phyloP scores from a whole-genome alignment of 2,888 invertebrate genomes.

The Brenthis ino region DNA sequence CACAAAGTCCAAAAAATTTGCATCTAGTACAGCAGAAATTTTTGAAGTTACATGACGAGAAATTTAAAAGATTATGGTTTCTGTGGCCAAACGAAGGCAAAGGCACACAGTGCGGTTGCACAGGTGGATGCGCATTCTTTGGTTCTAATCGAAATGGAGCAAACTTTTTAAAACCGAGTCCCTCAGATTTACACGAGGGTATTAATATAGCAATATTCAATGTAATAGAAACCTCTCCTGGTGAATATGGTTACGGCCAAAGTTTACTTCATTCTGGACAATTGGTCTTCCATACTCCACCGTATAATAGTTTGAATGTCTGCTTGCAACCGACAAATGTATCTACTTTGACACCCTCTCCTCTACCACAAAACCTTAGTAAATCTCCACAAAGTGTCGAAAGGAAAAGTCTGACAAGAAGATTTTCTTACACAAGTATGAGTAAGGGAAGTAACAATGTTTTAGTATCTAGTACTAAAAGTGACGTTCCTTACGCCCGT shows the following conservation, averaged over 20 bases:
- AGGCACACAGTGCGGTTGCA: slow-evolving; percentile 93
- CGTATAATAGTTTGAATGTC: slow-evolving; percentile 90
- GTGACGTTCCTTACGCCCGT: slow-evolving; percentile 91
- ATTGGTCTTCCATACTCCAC: slow-evolving; percentile 94
- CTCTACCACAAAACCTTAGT: slow-evolving; percentile 66
- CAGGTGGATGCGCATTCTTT: slow-evolving; percentile 97
- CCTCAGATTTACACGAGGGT: slow-evolving; percentile 90
- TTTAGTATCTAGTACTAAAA: slow-evolving; percentile 73
- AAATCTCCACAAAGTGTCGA: slow-evolving; percentile 71
- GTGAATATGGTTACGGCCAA: slow-evolving; percentile 96
- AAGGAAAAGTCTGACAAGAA: slow-evolving; percentile 70
- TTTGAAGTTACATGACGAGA: slow-evolving; percentile 91
- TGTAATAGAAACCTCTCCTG: slow-evolving; percentile 86
- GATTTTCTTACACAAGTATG: slow-evolving; percentile 77
- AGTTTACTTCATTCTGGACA: slow-evolving; percentile 94
- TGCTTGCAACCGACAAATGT: slow-evolving; percentile 86
- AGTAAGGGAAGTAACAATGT: slow-evolving; percentile 73
- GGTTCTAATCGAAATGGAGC: slow-evolving; percentile 95
- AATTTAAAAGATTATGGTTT: slow-evolving; percentile 95
- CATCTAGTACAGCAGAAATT: slow-evolving; percentile 92
- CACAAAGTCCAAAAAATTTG: slow-evolving; percentile 88
- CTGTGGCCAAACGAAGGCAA: slow-evolving; percentile 92
- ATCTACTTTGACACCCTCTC: slow-evolving; percentile 69
- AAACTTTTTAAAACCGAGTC: slow-evolving; percentile 92
- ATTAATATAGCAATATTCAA: slow-evolving; percentile 91